Percentiles rank a stretch among this genome's conserved stretches.
Evolutionary conservation across 2,797 vertebrate species (phyloP).

Genomic region (Syngnathus rostellatus): DNA sequence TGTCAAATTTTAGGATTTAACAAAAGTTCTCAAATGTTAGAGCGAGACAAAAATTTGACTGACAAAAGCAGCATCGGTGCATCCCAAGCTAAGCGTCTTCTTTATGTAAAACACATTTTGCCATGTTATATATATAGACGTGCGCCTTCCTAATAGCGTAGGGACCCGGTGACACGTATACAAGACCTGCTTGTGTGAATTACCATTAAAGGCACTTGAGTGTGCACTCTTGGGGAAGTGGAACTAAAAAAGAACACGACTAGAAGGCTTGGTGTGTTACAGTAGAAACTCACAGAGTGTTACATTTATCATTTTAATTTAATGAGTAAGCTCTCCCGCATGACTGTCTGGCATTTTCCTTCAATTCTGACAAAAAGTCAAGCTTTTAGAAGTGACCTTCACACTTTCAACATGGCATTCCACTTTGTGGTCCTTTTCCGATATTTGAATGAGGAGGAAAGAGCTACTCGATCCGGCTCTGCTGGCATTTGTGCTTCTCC

Average conservation of each 20-base stretch:
- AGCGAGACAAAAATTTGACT: too few species aligned
- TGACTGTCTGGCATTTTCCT: not conserved
- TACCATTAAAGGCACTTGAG: not conserved
- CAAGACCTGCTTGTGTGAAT: not conserved
- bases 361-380: not conserved
- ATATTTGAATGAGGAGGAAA: not conserved
- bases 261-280: not conserved
- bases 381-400: not conserved
- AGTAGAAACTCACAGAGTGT: not conserved
- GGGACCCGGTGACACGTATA: not conserved
- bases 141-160: not conserved
- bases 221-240: not conserved
- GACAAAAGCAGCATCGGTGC: too few species aligned
- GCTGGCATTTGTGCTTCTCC: conserved; percentile 2
- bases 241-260: not conserved
- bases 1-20: too few species aligned
- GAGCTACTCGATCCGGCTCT: not conserved
- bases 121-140: too few species aligned
- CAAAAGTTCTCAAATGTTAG: too few species aligned
- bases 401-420: not conserved
- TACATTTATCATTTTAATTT: not conserved
- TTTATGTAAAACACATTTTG: too few species aligned
- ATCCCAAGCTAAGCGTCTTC: too few species aligned
- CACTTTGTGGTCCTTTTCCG: not conserved
- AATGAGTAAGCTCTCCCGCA: not conserved